These are phyloP conservation scores for Leucoraja erinaceus DNA, from an alignment of 2,113 vertebrate genomes.

Conservation along the genomic window DNA sequence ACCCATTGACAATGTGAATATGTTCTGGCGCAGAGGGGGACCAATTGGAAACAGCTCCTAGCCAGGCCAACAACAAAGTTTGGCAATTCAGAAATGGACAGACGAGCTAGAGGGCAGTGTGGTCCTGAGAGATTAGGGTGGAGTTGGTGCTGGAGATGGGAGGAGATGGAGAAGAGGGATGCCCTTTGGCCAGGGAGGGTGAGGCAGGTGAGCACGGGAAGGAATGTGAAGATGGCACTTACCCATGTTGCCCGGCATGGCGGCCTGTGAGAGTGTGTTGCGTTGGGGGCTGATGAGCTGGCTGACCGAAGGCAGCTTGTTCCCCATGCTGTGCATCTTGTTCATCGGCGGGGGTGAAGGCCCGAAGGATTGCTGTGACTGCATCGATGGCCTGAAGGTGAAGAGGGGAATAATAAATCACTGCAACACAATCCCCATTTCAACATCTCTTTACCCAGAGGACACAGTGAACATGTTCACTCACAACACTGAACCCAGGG, in stretches of 20 bases:
- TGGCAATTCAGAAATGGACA: background rate
- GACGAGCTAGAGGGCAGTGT: background rate
- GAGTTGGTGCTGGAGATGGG: background rate
- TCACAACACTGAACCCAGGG: background rate
- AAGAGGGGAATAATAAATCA: slow-evolving; percentile 41
- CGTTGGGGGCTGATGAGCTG: slow-evolving; percentile 97
- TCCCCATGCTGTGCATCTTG: slow-evolving; percentile 76
- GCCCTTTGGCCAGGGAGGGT: background rate
- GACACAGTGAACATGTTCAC: background rate
- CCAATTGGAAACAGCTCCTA: background rate
- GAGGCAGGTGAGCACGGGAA: background rate
- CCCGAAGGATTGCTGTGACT: slow-evolving; percentile 74
- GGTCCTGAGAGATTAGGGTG: background rate
- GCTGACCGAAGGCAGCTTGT: slow-evolving; percentile 98
- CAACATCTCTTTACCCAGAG: too few species aligned
- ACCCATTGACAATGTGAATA: too few species aligned
- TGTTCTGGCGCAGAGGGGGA: too few species aligned
- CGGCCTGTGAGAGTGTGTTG: slow-evolving; percentile 84
- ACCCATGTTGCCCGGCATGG: slow-evolving; percentile 79
- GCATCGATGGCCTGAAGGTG: slow-evolving; percentile 75
- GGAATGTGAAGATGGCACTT: background rate
- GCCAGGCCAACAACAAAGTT: background rate
- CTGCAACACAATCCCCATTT: background rate
- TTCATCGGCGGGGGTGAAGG: slow-evolving; percentile 81
- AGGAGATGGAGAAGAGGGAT: too few species aligned